Base-by-base conservation (phyloP, 2,888 invertebrate species). In the Fragum fragum region DNA sequence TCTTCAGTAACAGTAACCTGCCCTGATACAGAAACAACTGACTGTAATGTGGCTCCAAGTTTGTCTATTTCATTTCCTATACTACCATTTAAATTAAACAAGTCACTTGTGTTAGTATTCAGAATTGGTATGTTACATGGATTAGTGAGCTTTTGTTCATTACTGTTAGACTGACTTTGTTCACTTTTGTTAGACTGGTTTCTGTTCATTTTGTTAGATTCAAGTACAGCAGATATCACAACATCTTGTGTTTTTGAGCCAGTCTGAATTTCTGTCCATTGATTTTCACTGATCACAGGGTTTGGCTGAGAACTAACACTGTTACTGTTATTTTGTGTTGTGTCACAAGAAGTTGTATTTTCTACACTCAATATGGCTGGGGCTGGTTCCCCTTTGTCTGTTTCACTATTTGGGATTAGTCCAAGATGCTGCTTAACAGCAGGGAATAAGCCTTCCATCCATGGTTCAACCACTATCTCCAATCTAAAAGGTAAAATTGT, bases 391-490 rank as follows among this genome's bases (percentile, higher is more conserved):
- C 11, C n/a, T 14, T 63, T 63, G 7, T n/a, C 47, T 9, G 14
- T 47, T n/a, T 14, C 47, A 14, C 14, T 14, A n/a, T 47, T 47
- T 14, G 5, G 47, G 14, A 75, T 68, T 23, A 73, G 66, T 32
- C 77, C 53, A 6, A 92, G 83, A 29, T 89, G 88, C 28, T 81
- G 86, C 76, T 91, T 91, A 11, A 95, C 78, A 11, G 94, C 92
- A 55, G 92, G 89, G 89, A 93, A 94, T 23, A 95, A 84, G 81
- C 93, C 93, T 78, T 95, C 95, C 59, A 95, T 94, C 95, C 96
- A 96, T 0, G 96, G 95, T 81, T 96, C 96, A 18, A 89, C 93
- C 11, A 93, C 95, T 18, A 94, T 85, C 87, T 96, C 95, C 59
- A 95, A 90, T 7, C 95, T 95, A 16, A 47, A 47, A 47, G 2